Base-by-base conservation (phyloP, 2,113 vertebrate species). In the Grus americana region DNA sequence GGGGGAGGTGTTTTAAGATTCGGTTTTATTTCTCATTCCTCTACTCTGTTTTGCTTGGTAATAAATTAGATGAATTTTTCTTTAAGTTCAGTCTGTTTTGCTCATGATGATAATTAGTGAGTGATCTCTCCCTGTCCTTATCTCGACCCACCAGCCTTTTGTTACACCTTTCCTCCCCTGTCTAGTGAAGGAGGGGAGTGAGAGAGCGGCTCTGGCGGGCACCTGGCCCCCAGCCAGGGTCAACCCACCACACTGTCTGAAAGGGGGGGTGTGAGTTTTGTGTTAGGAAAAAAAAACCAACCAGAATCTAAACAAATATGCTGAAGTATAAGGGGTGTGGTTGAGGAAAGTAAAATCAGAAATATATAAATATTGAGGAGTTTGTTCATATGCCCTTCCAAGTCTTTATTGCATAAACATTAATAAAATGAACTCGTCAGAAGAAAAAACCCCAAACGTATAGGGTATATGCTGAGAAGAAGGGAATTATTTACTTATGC, bases 371-470 rank as follows among this genome's bases (percentile, higher is more conserved):
- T 74, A 40, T 11, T 61, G 23, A 67, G 18, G 21, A 29, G 5
- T 19, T 72, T 65, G 15, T 86, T 90, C n/a, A 42, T 70, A 32
- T 54, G 30, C 9, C 19, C 10, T 87, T 66, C 24, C 11, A 49
- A 78, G n/a, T 57, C 5, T 65, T 84, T 81, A 18, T 82, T 86
- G 15, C 6, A 63, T 63, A 70, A 88, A 79, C 63, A 57, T 2
- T 42, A 54, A 40, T 15, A 72, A 88, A 93, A 59, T 44, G 0
- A 68, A 80, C 61, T 80, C 46, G 40, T 54, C 18, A 49, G 18
- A 85, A 72, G 3, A 32, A 36, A 86, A 73, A 72, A 9, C 0
- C 0, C 1, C 12, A 58, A 63, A 54, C 8, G 9, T 61, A 12
- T 21, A 26, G 21, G 55, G 4, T 58, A 54, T 55, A 3, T 83